These are phyloP conservation scores for Lagocephalus sceleratus DNA, from an alignment of 2,797 vertebrate genomes.

Conservation along the genomic window DNA sequence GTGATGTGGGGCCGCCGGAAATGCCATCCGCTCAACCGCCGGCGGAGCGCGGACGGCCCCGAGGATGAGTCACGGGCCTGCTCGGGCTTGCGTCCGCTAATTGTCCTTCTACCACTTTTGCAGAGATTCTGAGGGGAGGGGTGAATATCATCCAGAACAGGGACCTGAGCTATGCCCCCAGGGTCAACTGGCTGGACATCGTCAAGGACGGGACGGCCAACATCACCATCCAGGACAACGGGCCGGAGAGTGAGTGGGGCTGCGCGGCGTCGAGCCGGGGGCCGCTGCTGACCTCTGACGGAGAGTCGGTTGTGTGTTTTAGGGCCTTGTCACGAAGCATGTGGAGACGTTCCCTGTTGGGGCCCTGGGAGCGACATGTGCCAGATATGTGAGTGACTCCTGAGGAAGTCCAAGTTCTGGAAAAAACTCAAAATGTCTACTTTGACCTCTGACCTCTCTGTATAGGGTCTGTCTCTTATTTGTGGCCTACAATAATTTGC, in stretches of 20 bases:
- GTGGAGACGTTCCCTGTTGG: conserved; percentile 82
- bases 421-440: too few species aligned
- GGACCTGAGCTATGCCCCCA: conserved; percentile 83
- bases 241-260: conserved; percentile 72
- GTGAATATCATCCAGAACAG: conserved; percentile 87
- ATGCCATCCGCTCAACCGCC: conserved; percentile 53
- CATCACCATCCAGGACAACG: conserved; percentile 77
- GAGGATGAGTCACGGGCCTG: conserved; percentile 53
- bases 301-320: not conserved
- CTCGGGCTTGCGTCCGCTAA: conserved; percentile 35
- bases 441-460: too few species aligned
- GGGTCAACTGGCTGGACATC: conserved; percentile 91
- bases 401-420: too few species aligned
- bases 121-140: conserved; percentile 91
- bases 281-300: too few species aligned
- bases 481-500: not conserved
- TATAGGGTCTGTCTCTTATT: not conserved
- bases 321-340: conserved; percentile 83
- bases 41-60: conserved; percentile 51
- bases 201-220: conserved; percentile 74
- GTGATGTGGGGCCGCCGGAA: conserved; percentile 51
- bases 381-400: conserved; percentile 83
- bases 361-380: conserved; percentile 82
- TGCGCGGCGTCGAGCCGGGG: too few species aligned
- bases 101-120: conserved; percentile 28